These are phyloP conservation scores for Rutpela maculata DNA, from an alignment of 2,888 invertebrate species.

Conservation along the genomic window DNA sequence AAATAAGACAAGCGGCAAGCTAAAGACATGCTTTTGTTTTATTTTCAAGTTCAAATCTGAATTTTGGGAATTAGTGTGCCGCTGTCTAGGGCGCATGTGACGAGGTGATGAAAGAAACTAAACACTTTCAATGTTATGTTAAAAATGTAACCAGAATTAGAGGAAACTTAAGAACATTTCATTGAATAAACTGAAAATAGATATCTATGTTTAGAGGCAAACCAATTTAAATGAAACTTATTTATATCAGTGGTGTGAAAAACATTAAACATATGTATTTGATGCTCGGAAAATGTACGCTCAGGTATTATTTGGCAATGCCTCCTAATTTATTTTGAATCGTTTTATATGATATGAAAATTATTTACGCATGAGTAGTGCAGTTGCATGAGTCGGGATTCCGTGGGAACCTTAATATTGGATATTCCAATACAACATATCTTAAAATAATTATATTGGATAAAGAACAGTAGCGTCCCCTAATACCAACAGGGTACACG, in stretches of 20 bases:
- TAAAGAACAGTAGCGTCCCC: background rate
- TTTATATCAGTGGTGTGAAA: slow-evolving; percentile 55
- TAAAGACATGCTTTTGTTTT: slow-evolving; percentile 22
- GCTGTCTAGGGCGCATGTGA: slow-evolving; percentile 54
- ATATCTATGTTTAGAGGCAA: slow-evolving; percentile 51
- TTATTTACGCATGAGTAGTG: background rate
- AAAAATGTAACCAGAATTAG: slow-evolving; percentile 50
- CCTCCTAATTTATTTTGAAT: background rate
- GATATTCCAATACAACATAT: background rate
- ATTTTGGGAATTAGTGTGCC: slow-evolving; percentile 32
- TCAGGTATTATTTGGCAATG: slow-evolving; percentile 34
- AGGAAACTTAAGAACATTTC: slow-evolving; percentile 50
- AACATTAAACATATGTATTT: slow-evolving; percentile 52
- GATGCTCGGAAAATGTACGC: slow-evolving; percentile 20
- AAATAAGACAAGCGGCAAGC: background rate
- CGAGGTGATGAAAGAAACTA: slow-evolving; percentile 60
- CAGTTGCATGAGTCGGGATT: background rate
- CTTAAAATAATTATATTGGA: slow-evolving; percentile 11
- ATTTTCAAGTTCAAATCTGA: slow-evolving; percentile 38
- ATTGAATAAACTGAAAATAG: slow-evolving; percentile 61
- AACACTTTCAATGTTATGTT: slow-evolving; percentile 52
- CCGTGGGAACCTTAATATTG: background rate
- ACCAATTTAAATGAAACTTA: slow-evolving; percentile 53
- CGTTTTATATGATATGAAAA: background rate
- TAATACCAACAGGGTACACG: no score